Evolutionary conservation across 1,140 invertebrate genomes (phyloP), one percentile per base, ranked within the genome.

Genomic region (Drosophila biarmipes): DNA sequence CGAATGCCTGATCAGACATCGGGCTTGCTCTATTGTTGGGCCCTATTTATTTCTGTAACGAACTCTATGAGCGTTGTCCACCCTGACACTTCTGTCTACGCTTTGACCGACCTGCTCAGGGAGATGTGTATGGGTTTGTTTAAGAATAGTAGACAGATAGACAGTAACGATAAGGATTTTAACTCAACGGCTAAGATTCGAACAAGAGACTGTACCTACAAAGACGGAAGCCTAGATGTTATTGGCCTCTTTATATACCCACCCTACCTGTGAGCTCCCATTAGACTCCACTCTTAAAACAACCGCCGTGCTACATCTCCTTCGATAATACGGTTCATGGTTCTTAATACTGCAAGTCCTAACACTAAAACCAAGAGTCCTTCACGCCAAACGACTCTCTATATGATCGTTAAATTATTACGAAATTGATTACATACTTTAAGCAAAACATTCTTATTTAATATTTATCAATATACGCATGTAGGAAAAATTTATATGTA

Each of bases 1-100:
- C 46, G 29, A 2, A 1, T 31, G 46, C 46, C 24, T 49, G 6
- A 49, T 49, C 24, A 29, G 46, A 24, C 46, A 49, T 49, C 24
- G 24, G n/a, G 24, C 24, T 49, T 2, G 46, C n/a, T 5, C 24
- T 8, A 15, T n/a, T 15, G 43, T 29, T n/a, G 24, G 46, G 46
- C n/a, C 4, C 24, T 24, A 29, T 6, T 48, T 48, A 29, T 21
- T 29, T 15, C 17, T 21, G 17, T 45, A 45, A 45, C 17, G 42
- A 45, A 45, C 42, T 19, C 42, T 19, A 6, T 2, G 14, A 38
- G 14, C 37, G 37, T 27, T 48, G 45, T 48, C n/a, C 21, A 27
- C 14, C 45, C 14, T 11, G 24, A 15, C 24, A 48, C 14, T 14
- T 27, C 14, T 48, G 45, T 24, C 45, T 27, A 48, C 21, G 4